Evolutionary conservation across 2,113 vertebrate species (phyloP).

Genomic region (Mormyrus lacerda): DNA sequence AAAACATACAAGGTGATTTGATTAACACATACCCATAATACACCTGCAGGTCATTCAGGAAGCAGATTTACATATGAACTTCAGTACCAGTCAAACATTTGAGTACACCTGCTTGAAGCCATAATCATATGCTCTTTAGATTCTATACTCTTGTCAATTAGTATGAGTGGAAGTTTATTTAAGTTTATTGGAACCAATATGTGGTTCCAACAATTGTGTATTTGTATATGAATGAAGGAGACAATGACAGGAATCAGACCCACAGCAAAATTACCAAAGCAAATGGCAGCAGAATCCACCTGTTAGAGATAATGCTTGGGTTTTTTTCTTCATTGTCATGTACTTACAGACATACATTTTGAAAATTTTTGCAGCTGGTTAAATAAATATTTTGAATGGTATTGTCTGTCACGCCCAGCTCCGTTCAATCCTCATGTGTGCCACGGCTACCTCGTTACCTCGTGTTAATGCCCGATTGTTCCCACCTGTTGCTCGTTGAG

Average conservation of each 20-base stretch:
- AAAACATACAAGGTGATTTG: not conserved
- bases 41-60: not conserved
- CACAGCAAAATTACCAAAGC: not conserved
- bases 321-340: too few relatives aligned
- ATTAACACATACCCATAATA: not conserved
- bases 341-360: too few relatives aligned
- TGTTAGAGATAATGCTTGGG: too few relatives aligned
- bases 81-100: not conserved
- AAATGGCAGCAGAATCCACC: too few relatives aligned
- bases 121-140: not conserved
- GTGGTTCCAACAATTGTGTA: not conserved
- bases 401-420: too few relatives aligned
- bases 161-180: not conserved
- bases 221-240: not conserved
- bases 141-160: not conserved
- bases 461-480: too few relatives aligned
- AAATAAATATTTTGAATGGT: too few relatives aligned
- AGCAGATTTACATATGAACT: not conserved
- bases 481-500: too few relatives aligned
- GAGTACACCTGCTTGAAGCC: not conserved
- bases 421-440: too few relatives aligned
- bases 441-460: too few relatives aligned
- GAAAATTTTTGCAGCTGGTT: too few relatives aligned
- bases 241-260: not conserved
- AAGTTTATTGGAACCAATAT: too few relatives aligned